Percentiles rank a stretch among this genome's conserved stretches.
Conservation (phyloP, 30 jellyfish, hydroid and myxozoan genomes). For the Haliclystus octoradiatus region DNA sequence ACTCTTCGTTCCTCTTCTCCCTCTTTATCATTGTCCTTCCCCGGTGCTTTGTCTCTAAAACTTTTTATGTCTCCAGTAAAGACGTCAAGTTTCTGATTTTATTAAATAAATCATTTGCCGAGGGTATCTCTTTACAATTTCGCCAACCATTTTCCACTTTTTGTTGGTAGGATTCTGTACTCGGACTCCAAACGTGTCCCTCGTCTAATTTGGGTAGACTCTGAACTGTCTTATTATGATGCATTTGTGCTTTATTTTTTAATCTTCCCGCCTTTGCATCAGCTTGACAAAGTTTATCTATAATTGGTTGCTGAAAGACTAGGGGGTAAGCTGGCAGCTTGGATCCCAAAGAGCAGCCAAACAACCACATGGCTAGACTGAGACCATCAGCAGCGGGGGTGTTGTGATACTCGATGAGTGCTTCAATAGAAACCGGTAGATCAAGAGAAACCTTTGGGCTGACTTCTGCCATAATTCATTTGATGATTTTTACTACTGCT, state of each 20-base stretch:
- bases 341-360: background rate
- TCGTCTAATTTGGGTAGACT: background rate
- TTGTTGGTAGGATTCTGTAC: background rate
- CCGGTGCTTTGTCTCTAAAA: background rate
- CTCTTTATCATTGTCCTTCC: no score
- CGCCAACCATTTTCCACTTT: background rate
- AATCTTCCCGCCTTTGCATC: background rate
- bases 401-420: background rate
- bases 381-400: background rate
- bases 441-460: background rate
- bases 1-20: no score
- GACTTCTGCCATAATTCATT: background rate
- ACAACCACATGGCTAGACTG: background rate
- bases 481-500: background rate
- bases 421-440: background rate
- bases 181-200: background rate
- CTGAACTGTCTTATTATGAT: background rate
- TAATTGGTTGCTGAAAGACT: background rate
- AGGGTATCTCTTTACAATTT: background rate
- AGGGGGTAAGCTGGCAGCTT: background rate
- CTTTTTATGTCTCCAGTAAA: background rate
- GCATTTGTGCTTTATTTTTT: background rate
- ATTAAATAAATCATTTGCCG: background rate
- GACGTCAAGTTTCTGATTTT: background rate
- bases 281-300: background rate